Base-by-base conservation (phyloP, 2,888 invertebrate genomes). In the Sarcophaga variegata region DNA sequence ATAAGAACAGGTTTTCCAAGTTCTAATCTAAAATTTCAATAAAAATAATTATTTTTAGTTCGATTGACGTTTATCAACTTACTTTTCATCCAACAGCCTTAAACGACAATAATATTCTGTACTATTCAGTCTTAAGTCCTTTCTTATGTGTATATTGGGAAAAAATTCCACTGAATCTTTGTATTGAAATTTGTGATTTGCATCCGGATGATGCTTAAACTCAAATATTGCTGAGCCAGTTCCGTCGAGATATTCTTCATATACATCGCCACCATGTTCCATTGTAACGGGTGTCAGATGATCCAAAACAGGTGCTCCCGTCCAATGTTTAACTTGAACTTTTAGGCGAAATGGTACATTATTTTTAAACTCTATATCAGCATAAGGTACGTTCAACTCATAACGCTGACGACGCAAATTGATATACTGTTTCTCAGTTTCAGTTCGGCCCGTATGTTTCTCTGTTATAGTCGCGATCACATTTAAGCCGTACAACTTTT, bases 391-490 rank as follows among this genome's bases (percentile, higher is more conserved):
- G 10, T 11, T 6, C 14, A 85, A 25, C 8, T 66, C 6, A 67
- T 85, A 85, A 1, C 45, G 76, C n/a, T 81, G 76, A 0, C 17
- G 27, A 4, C 10, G 20, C 17, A 85, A 12, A 14, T 0, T 4
- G 0, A 85, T 63, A 94, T 2, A 96, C 94, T 0, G 96, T 95
- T n/a, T 12, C 11, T 96, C 95, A 91, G 97, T 97, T 91, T 98
- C 97, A 88, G 96, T 95, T 85, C 97, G 95, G 6, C 93, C 93
- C 20, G 99, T 99, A 88, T 98, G 94, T 79, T 96, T 96, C 94
- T 99, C 99, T 92, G 98, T 98, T 5, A 99, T 96, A 14, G 96
- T 96, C 1, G 98, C 99, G 91, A 98, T 97, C 62, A 99, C 95
- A 25, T 86, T 4, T 90, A 49, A 0, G 90, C 88, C 2, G 90